Evolutionary conservation across 92 coral and sea anemone genomes (phyloP).

Genomic region (Zoanthus sociatus): DNA sequence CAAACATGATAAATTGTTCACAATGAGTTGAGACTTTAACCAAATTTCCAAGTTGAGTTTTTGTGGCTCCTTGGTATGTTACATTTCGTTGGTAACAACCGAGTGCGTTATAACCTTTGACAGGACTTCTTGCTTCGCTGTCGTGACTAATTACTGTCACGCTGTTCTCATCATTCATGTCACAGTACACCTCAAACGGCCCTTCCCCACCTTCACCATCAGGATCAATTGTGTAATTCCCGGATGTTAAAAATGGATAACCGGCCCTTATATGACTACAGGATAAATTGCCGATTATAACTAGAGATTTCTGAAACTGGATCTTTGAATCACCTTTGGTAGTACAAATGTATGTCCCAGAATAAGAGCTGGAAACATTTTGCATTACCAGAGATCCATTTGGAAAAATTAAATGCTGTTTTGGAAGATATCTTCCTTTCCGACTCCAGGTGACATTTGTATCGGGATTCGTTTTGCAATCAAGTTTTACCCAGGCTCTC

Average conservation of each 20-base stretch:
- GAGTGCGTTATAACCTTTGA: too few relatives aligned
- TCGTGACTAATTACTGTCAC: constrained; percentile 51
- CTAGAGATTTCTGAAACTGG: not conserved
- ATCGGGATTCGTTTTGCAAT: constrained; percentile 12
- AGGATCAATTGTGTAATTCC: constrained; percentile 35
- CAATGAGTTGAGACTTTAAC: too few relatives aligned
- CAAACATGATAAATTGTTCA: too few relatives aligned
- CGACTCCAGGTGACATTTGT: constrained; percentile 19
- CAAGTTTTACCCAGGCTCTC: constrained; percentile 23
- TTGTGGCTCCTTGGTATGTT: too few relatives aligned
- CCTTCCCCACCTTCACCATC: constrained; percentile 27
- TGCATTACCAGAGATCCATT: constrained; percentile 5
- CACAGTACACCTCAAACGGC: constrained; percentile 47
- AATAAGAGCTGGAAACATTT: constrained; percentile 2
- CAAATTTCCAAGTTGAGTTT: too few relatives aligned
- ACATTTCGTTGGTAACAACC: too few relatives aligned
- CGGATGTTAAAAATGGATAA: not conserved
- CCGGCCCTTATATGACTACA: constrained; percentile 27
- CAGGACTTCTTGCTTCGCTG: not conserved
- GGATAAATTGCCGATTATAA: constrained; percentile 28
- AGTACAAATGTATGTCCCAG: constrained; percentile 2
- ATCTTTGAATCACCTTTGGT: not conserved
- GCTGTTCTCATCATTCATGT: constrained; percentile 33
- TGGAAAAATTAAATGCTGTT: not conserved
- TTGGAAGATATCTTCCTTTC: constrained; percentile 5